phyloP scores from a whole-genome alignment of 2,797 vertebrate genomes.

The Coracias cyanogaster region DNA sequence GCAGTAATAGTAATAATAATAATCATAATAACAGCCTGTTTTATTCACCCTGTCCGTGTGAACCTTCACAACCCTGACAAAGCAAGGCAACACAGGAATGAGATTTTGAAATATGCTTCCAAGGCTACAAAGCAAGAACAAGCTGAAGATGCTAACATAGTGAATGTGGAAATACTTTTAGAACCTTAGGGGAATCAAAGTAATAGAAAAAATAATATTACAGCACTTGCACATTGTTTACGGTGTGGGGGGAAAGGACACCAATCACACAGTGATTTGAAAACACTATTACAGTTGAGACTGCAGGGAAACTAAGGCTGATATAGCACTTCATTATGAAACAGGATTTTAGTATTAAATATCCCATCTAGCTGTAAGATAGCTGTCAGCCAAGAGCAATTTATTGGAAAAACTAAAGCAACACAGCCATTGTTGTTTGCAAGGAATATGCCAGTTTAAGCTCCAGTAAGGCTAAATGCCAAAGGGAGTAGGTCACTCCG shows the following conservation, averaged over 20 bases:
- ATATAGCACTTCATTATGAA: constrained; percentile 11
- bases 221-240: constrained; percentile 34
- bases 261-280: neutral
- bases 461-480: neutral
- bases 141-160: neutral
- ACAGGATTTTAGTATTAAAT: constrained; percentile 28
- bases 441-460: neutral
- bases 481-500: neutral
- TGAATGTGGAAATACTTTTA: neutral
- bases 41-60: neutral
- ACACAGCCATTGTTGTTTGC: neutral
- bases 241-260: neutral
- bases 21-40: neutral
- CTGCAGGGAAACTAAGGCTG: neutral
- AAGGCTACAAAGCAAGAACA: neutral
- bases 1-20: neutral
- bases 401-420: neutral
- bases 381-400: neutral
- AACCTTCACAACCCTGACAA: constrained; percentile 22
- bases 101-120: constrained; percentile 52
- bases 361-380: constrained; percentile 13
- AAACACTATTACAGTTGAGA: neutral
- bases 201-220: constrained; percentile 47
- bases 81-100: neutral
- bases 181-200: constrained; percentile 30